phyloP scores from a whole-genome alignment of 1,140 invertebrate species.

The Hyles euphorbiae region DNA sequence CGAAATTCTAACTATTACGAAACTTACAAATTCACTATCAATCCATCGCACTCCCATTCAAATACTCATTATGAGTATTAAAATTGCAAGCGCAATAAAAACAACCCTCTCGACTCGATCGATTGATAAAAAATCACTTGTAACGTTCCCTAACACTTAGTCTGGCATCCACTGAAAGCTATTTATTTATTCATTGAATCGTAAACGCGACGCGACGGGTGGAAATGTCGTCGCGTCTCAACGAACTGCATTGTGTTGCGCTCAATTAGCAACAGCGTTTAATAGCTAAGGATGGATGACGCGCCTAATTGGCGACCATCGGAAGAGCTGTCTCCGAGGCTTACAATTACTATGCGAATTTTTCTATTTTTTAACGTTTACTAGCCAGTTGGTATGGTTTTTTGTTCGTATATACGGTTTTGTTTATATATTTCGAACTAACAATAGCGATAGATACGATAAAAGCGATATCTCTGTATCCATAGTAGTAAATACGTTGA shows the following conservation, averaged over 20 bases:
- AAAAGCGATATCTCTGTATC: no score
- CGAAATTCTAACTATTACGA: no score
- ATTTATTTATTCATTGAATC: conserved; percentile 51
- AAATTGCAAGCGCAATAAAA: conserved; percentile 1
- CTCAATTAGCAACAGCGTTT: conserved; percentile 35
- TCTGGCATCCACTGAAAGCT: conserved; percentile 31
- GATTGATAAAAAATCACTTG: conserved; percentile 9
- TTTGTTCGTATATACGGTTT: no score
- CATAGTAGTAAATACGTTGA: no score
- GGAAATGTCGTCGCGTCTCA: conserved; percentile 34
- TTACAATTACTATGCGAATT: conserved; percentile 4
- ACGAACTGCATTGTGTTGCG: conserved; percentile 38
- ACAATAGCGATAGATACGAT: no score
- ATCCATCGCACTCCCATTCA: no score
- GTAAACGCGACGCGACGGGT: conserved; percentile 26
- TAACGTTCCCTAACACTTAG: conserved; percentile 12
- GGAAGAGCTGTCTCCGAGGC: conserved; percentile 4
- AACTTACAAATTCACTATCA: no score
- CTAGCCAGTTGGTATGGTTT: no score
- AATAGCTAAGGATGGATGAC: conserved; percentile 9
- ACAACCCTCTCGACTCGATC: neutral
- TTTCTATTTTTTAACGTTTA: neutral
- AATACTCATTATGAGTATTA: no score
- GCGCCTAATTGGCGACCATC: conserved; percentile 8
- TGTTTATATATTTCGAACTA: no score